Base-by-base conservation (phyloP, 2,113 vertebrate genomes). In the Athene cunicularia region DNA sequence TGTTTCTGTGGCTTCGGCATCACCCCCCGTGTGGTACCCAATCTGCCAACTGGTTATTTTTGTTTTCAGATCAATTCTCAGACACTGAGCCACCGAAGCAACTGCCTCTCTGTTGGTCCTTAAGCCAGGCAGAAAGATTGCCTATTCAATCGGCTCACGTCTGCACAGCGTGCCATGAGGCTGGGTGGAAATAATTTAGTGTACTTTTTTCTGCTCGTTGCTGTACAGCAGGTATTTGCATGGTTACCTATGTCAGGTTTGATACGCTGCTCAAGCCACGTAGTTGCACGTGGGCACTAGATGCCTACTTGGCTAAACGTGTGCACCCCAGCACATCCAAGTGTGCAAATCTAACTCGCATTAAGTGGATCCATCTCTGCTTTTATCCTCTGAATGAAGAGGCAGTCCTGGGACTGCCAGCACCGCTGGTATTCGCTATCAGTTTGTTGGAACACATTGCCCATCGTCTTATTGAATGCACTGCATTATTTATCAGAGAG, bases 401-500 rank as follows among this genome's bases (percentile, higher is more conserved):
- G 70, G 37, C 35, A 62, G 64, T 26, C 53, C 52, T 20, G 63
- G 86, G n/a, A 5, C 26, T 2, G 3, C 21, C 6, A 16, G 53
- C 2, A 3, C 70, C 0, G 8, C 66, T 6, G 67, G 41, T 24
- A 19, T 18, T 41, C 0, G 2, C 6, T 53, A n/a, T 37, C 88
- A 18, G 28, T 39, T 41, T 43, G 53, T 23, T 49, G 80, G 94
- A 84, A n/a, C 63, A 10, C 21, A 0, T 12, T 47, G 58, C 88
- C 87, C 63, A 2, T 58, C 11, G 3, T n/a, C 21, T 55, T 33
- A 4, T 7, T 32, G 73, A 32, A 41, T 3, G 35, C 35, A 4
- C 73, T 94, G 94, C 83, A 86, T 96, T 93, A 96, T 97, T 96
- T 80, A 95, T 89, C 64, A 86, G 74, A 53, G 63, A 80, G 50